Conservation (phyloP, 2,797 vertebrate genomes). For the Eutrigla gurnardus region DNA sequence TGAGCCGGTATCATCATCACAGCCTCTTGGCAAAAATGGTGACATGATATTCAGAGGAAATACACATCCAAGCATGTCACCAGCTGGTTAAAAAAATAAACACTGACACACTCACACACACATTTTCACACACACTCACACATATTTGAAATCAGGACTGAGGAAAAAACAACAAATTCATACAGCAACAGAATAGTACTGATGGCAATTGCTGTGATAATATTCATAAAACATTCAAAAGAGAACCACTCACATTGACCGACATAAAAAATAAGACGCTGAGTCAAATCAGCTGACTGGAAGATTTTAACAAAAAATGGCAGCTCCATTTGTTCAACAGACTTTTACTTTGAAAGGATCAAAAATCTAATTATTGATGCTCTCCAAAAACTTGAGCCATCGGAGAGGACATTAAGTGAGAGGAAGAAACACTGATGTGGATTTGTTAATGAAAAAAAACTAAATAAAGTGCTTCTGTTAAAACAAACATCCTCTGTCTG, state of each 20-base stretch:
- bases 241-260: slow-evolving; percentile 71
- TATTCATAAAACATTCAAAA: slow-evolving; percentile 77
- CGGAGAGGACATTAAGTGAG: slow-evolving; percentile 39
- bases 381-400: slow-evolving; percentile 31
- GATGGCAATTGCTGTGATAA: slow-evolving; percentile 67
- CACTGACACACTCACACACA: slow-evolving; percentile 22
- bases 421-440: slow-evolving; percentile 86
- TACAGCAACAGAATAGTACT: slow-evolving; percentile 58
- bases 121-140: slow-evolving; percentile 6
- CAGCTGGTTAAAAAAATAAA: slow-evolving; percentile 12
- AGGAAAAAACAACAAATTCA: slow-evolving; percentile 48
- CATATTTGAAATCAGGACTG: slow-evolving; percentile 59
- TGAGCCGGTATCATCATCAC: slow-evolving; percentile 42
- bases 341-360: slow-evolving; percentile 35
- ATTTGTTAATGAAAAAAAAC: slow-evolving; percentile 74
- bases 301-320: slow-evolving; percentile 55
- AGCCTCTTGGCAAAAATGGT: slow-evolving; percentile 43
- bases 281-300: slow-evolving; percentile 51
- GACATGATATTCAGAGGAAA: slow-evolving; percentile 39
- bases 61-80: slow-evolving; percentile 46
- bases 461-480: slow-evolving; percentile 98
- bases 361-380: slow-evolving; percentile 30
- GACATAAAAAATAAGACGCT: slow-evolving; percentile 52
- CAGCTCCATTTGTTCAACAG: slow-evolving; percentile 43
- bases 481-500: slow-evolving; percentile 86